phyloP scores from a whole-genome alignment of 2,113 vertebrate genomes.

The Callipepla squamata region DNA sequence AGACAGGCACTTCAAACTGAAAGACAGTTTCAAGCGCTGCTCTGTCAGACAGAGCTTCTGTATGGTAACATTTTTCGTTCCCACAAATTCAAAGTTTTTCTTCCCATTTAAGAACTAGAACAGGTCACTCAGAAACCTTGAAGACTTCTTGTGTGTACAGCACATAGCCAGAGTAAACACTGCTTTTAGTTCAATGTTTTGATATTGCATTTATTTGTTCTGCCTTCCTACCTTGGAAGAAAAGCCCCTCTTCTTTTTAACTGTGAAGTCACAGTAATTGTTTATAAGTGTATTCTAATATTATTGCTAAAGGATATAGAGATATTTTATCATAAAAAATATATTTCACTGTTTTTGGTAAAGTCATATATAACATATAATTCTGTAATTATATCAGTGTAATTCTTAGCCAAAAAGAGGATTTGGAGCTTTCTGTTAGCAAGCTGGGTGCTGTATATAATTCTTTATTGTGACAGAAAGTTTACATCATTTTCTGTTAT shows the following conservation, averaged over 20 bases:
- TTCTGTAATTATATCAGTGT: neutral
- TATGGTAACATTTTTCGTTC: neutral
- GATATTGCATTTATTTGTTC: neutral
- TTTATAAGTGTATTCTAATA: neutral
- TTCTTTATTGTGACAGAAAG: neutral
- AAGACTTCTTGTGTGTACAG: neutral
- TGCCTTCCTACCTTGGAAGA: neutral
- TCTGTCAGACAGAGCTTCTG: neutral
- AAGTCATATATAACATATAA: neutral
- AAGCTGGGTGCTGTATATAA: neutral
- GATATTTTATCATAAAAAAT: neutral
- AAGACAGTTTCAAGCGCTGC: neutral
- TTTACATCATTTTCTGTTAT: neutral
- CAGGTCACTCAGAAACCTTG: neutral
- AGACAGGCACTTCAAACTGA: neutral
- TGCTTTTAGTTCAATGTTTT: neutral
- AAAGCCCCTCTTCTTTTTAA: neutral
- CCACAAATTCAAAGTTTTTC: neutral
- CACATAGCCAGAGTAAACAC: neutral
- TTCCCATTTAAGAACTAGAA: neutral
- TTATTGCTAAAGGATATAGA: neutral
- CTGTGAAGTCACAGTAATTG: rapidly evolving
- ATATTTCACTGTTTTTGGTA: neutral
- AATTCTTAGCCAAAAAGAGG: neutral
- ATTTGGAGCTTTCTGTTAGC: neutral